phyloP scores from a whole-genome alignment of 2,888 invertebrate genomes.

The Pharmacophagus antenor region DNA sequence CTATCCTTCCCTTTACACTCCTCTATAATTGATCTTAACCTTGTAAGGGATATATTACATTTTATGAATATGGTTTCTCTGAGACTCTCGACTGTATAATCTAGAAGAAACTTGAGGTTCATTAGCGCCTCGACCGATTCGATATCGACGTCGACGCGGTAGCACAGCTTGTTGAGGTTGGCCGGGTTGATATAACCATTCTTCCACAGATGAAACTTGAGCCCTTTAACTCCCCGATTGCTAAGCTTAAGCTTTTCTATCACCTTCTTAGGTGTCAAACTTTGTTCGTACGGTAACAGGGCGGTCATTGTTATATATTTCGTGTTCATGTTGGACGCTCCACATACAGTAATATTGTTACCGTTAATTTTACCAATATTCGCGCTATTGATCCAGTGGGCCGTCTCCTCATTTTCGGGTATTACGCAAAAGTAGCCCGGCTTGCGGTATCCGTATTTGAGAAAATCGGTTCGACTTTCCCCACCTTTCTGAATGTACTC shows the following conservation, averaged over 20 bases:
- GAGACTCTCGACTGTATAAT: slow-evolving; percentile 46
- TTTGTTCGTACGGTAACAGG: slow-evolving; percentile 37
- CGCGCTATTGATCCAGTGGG: slow-evolving; percentile 54
- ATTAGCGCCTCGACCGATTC: slow-evolving; percentile 59
- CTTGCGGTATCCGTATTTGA: slow-evolving; percentile 57
- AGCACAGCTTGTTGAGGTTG: slow-evolving; percentile 18
- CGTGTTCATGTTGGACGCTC: slow-evolving; percentile 46
- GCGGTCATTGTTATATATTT: slow-evolving; percentile 52
- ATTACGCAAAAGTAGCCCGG: slow-evolving; percentile 60
- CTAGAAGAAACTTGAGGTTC: slow-evolving; percentile 50
- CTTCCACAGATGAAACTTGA: slow-evolving; percentile 63
- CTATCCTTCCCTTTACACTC: slow-evolving; percentile 52
- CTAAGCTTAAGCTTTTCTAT: slow-evolving; percentile 52
- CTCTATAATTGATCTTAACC: slow-evolving; percentile 47
- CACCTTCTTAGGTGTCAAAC: slow-evolving; percentile 35
- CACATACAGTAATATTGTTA: slow-evolving; percentile 47
- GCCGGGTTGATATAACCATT: slow-evolving; percentile 31
- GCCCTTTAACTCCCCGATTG: slow-evolving; percentile 58
- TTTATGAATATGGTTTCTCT: slow-evolving; percentile 39
- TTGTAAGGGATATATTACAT: slow-evolving; percentile 43
- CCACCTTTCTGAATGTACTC: slow-evolving; percentile 54
- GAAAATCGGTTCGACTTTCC: slow-evolving; percentile 53
- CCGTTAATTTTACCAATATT: slow-evolving; percentile 53
- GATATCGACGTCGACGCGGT: slow-evolving; percentile 56
- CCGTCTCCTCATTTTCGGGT: slow-evolving; percentile 60